These are phyloP conservation scores for Echinometra lucunter DNA, from an alignment of 53 echinoderm and acorn worm genomes.

Conservation along the genomic window DNA sequence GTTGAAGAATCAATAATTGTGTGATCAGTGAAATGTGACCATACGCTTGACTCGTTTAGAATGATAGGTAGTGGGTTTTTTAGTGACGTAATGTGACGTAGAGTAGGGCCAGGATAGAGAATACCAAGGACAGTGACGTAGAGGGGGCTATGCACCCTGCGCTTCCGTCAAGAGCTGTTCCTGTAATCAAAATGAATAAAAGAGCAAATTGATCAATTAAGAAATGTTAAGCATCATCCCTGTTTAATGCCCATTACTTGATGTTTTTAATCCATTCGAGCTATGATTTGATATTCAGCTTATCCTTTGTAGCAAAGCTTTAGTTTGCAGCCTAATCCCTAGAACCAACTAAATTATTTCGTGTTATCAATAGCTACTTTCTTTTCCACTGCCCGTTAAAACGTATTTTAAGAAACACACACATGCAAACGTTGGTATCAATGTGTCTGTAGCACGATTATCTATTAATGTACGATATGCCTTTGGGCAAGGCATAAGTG, in stretches of 20 bases:
- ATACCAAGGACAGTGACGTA: background rate
- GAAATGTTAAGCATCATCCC: background rate
- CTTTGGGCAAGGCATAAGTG: too few species aligned
- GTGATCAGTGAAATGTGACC: background rate
- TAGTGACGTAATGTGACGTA: conserved; percentile 60
- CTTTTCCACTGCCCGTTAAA: too few species aligned
- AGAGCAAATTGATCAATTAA: background rate
- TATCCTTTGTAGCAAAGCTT: too few species aligned
- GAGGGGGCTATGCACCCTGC: conserved; percentile 31
- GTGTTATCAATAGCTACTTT: too few species aligned
- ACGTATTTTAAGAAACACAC: too few species aligned
- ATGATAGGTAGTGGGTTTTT: background rate
- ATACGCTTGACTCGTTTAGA: background rate
- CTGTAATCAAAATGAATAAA: background rate
- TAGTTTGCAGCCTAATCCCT: too few species aligned
- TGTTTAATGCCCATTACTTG: background rate
- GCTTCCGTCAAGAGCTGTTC: conserved; percentile 33
- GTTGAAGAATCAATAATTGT: background rate
- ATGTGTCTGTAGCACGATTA: too few species aligned
- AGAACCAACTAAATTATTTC: too few species aligned
- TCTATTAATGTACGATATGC: too few species aligned
- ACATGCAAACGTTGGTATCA: too few species aligned
- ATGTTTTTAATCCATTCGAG: background rate
- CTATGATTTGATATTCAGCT: too few species aligned
- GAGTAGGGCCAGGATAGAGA: background rate